Conservation (phyloP, 2,888 invertebrate genomes). For the Amblyjoppa fuscipennis region DNA sequence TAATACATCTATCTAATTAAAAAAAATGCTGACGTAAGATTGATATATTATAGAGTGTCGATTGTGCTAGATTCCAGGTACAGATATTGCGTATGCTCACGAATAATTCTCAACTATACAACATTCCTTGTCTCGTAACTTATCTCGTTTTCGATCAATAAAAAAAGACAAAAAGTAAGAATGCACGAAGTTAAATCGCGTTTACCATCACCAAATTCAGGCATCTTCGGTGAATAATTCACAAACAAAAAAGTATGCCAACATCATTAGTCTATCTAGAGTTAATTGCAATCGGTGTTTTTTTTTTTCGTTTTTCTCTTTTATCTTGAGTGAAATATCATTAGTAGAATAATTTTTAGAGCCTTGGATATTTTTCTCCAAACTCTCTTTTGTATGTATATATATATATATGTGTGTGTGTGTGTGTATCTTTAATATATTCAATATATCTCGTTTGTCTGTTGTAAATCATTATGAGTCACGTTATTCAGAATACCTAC, state of each 20-base stretch:
- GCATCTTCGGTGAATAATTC: constrained; percentile 36
- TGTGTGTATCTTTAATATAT: constrained; percentile 56
- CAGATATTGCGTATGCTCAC: constrained; percentile 25
- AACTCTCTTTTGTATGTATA: constrained; percentile 16
- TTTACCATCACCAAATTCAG: constrained; percentile 46
- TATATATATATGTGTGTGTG: constrained; percentile 25
- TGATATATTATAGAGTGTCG: constrained; percentile 1
- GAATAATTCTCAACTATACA: neutral
- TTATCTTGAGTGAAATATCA: constrained; percentile 7
- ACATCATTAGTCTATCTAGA: constrained; percentile 21
- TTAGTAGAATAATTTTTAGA: constrained; percentile 41
- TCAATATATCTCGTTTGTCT: constrained; percentile 46
- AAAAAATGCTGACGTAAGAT: neutral
- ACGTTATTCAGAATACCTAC: constrained; percentile 81
- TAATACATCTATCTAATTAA: constrained; percentile 27
- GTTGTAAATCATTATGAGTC: constrained; percentile 53
- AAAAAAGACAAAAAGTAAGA: constrained; percentile 26
- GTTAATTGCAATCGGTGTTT: constrained; percentile 27
- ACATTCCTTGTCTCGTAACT: constrained; percentile 15
- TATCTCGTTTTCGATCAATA: constrained; percentile 13
- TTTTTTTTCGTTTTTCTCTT: constrained; percentile 18
- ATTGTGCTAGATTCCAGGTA: constrained; percentile 39
- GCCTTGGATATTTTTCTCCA: constrained; percentile 1
- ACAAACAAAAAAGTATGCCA: neutral
- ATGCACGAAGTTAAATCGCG: constrained; percentile 22